phyloP scores from a whole-genome alignment of 2,113 vertebrate genomes.

The Limanda limanda region DNA sequence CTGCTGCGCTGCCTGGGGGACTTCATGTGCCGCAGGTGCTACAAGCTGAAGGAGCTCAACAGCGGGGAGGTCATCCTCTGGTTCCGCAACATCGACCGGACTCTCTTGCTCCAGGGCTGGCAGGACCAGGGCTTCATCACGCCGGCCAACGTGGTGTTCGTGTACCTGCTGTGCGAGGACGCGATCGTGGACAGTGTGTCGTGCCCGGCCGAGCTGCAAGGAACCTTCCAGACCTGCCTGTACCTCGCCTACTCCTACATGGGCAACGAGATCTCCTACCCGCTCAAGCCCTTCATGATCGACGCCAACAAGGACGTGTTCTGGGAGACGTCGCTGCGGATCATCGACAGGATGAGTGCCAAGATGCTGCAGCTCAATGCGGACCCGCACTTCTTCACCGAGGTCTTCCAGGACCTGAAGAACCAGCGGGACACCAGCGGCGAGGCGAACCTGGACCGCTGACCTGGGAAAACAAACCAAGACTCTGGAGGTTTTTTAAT shows the following conservation, averaged over 20 bases:
- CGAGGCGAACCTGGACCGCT: constrained; percentile 91
- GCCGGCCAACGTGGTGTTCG: constrained; percentile 95
- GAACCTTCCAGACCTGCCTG: constrained; percentile 95
- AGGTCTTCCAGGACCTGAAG: constrained; percentile 98
- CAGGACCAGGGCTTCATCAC: constrained; percentile 98
- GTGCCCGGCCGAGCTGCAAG: constrained; percentile 89
- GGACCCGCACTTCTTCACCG: constrained; percentile 97
- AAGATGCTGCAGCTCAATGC: constrained; percentile 97
- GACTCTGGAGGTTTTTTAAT: neutral
- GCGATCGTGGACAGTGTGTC: constrained; percentile 87
- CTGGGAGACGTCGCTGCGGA: constrained; percentile 92
- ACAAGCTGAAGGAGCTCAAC: constrained; percentile 90
- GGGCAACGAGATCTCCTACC: constrained; percentile 99
- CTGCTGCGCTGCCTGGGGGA: constrained; percentile 94
- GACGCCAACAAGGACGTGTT: constrained; percentile 94
- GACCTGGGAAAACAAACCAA: constrained; percentile 45
- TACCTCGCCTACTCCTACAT: constrained; percentile 98
- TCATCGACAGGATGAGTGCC: constrained; percentile 93
- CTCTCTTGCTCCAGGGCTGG: constrained; percentile 96
- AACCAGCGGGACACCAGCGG: constrained; percentile 86
- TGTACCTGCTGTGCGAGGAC: constrained; percentile 95
- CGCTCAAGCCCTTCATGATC: constrained; percentile 96
- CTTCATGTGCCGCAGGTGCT: constrained; percentile 95
- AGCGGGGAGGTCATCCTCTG: constrained; percentile 92
- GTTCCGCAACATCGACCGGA: constrained; percentile 97